Percentiles rank a stretch among this genome's conserved stretches.
Evolutionary conservation across 2,888 invertebrate species (phyloP).

Genomic region (Clostera curtula): DNA sequence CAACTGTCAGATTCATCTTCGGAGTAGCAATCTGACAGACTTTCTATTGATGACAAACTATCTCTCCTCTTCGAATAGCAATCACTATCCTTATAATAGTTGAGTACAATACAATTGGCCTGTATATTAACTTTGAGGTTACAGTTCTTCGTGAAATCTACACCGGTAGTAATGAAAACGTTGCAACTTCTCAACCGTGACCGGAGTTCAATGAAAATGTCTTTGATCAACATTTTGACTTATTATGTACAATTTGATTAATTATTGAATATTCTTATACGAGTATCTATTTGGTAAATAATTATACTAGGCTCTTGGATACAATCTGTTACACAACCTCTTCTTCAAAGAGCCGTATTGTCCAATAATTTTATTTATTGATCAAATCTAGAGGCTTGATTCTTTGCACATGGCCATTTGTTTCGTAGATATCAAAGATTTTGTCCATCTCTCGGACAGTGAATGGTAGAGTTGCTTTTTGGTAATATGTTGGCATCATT

Average conservation of each 20-base stretch:
- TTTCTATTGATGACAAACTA: slow-evolving; percentile 64
- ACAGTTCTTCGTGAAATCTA: slow-evolving; percentile 54
- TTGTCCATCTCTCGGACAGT: slow-evolving; percentile 84
- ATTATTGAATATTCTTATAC: too few relatives aligned
- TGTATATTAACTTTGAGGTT: slow-evolving; percentile 66
- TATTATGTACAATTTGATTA: slow-evolving; percentile 15
- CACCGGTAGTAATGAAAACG: slow-evolving; percentile 69
- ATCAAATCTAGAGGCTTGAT: slow-evolving; percentile 49
- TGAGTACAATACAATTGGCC: slow-evolving; percentile 57
- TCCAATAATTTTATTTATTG: too few relatives aligned
- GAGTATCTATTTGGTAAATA: too few relatives aligned
- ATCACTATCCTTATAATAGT: slow-evolving; percentile 48
- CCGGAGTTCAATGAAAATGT: slow-evolving; percentile 75
- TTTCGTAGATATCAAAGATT: slow-evolving; percentile 78
- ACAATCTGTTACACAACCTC: too few relatives aligned
- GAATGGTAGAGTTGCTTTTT: slow-evolving; percentile 87
- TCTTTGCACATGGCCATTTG: slow-evolving; percentile 69
- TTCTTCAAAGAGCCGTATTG: too few relatives aligned
- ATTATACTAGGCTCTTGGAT: too few relatives aligned
- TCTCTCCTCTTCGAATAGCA: slow-evolving; percentile 38
- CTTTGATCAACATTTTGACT: slow-evolving; percentile 62
- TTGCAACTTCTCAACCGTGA: slow-evolving; percentile 76
- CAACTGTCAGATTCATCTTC: slow-evolving; percentile 54
- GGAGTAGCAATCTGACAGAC: slow-evolving; percentile 57
- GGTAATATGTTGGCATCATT: slow-evolving; percentile 87